Evolutionary conservation across 2,888 invertebrate genomes (phyloP), one percentile per base, ranked within the genome.

Genomic region (Bellardia bayeri): DNA sequence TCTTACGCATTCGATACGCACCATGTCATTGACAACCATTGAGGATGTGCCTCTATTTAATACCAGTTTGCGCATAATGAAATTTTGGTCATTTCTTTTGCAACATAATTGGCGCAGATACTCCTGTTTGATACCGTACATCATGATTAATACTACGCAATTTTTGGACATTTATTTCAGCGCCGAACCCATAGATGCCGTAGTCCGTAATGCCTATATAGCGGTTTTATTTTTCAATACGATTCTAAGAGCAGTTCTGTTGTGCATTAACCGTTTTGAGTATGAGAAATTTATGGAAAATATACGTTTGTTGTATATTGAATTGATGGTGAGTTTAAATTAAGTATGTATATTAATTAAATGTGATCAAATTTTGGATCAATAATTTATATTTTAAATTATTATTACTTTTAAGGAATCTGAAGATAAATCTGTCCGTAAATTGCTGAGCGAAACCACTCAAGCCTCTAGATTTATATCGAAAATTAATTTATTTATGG

Each of bases 21-120:
- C 11, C 9, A 82, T 82, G 82, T 40, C 68, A 11, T 40, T 72
- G 14, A 30, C 45, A 49, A 68, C 75, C 1, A 90, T 91, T 4
- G 84, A 90, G 23, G 91, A 91, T 14, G 89, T 92, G 89, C 91
- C 91, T 0, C 87, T 92, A 4, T 91, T 90, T 33, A 90, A 89
- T 37, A 89, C 63, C 33, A 91, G 90, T 5, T 33, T 92, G 40
- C 90, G 89, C 54, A 86, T 92, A 6, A 90, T 92, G 90, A 91
- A 91, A 83, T 92, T 91, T 82, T 92, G 92, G 92, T 92, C 91
- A 0, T 90, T 91, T 84, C 86, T 92, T 0, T 90, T 89, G 49
- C 90, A 90, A 9, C 91, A 91, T 85, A 92, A 92, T 63, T 92
- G 92, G 92, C 90, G 92, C 1, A 90, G 92, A 9, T 92, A 92